Evolutionary conservation across 2,113 vertebrate genomes (phyloP), one percentile per base, ranked within the genome.

Genomic region (Saccopteryx bilineata): DNA sequence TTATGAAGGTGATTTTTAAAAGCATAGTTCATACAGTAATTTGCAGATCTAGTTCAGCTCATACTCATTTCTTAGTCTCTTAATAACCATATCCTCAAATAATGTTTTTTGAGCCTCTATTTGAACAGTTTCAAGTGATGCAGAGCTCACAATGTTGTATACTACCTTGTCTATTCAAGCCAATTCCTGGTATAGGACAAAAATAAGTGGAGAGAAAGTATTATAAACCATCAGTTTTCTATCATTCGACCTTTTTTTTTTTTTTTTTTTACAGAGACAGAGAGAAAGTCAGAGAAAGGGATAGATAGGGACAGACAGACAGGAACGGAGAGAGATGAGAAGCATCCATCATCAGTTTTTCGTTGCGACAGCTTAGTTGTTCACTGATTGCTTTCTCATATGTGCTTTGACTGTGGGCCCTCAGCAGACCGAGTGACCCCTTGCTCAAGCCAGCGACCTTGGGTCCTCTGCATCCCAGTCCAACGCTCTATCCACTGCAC

Each of bases 31-130:
- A 74, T 86, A 92, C 6, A 82, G 68, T 83, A 80, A 69, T 66
- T 60, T 69, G 76, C 0, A 90, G 23, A 58, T 65, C 82, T 76
- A 74, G 24, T 87, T 96, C 39, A 63, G 78, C 39, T 90, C 60
- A 50, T 83, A 80, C 33, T 91, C n/a, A 92, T 88, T 93, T 84
- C n/a, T 88, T 68, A 82, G 24, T 82, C 52, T 83, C 79, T 91
- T 93, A 83, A 92, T 84, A 97, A 91, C 48, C n/a, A 82, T 2
- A 69, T 54, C 66, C 26, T 74, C 11, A 5, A 46, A 74, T 28
- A 76, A 75, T 60, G n/a, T 31, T 91, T 85, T 93, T 78, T 60
- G 78, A 86, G 56, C 28, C 14, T 93, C 78, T 94, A 33, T 54
- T 54, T 95, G 58, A 96, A 92, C 8, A 72, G 26, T 72, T 75